phyloP scores from a whole-genome alignment of 2,888 invertebrate species.

The Epinotia demarniana region DNA sequence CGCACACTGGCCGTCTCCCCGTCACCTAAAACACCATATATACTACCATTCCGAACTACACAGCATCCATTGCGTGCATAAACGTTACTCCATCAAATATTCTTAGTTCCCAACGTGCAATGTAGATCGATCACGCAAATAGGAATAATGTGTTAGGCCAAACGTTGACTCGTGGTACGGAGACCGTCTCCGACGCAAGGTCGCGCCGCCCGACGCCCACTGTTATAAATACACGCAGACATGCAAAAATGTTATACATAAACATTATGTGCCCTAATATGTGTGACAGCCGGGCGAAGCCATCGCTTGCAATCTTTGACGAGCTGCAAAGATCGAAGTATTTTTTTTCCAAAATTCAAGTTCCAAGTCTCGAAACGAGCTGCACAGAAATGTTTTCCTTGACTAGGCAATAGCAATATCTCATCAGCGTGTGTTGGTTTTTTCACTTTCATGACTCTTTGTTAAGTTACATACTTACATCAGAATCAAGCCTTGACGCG shows the following conservation, averaged over 20 bases:
- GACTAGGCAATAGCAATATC: no score
- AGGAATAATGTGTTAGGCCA: slow-evolving; percentile 44
- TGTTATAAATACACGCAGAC: slow-evolving; percentile 80
- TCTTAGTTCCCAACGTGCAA: not conserved
- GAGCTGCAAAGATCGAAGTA: slow-evolving; percentile 4
- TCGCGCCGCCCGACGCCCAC: slow-evolving; percentile 76
- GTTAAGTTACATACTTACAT: not conserved
- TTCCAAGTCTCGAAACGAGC: not conserved
- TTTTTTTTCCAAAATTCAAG: not conserved
- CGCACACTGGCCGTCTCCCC: slow-evolving; percentile 65
- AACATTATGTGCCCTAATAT: slow-evolving; percentile 72
- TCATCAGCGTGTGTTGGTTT: not conserved
- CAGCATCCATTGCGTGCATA: slow-evolving; percentile 52
- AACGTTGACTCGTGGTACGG: slow-evolving; percentile 55
- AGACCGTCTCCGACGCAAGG: slow-evolving; percentile 78
- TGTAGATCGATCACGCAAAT: not conserved
- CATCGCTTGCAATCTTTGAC: slow-evolving; percentile 11
- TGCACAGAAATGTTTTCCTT: no score
- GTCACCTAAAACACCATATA: slow-evolving; percentile 46
- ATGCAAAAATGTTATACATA: slow-evolving; percentile 79
- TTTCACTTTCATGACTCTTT: not conserved
- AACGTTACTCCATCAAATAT: not conserved
- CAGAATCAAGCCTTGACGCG: no score
- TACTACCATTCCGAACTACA: slow-evolving; percentile 35
- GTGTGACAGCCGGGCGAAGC: slow-evolving; percentile 50